Percentiles rank a stretch among this genome's conserved stretches.
Conservation (phyloP, 2,113 vertebrate genomes). For the Phoxinus phoxinus region DNA sequence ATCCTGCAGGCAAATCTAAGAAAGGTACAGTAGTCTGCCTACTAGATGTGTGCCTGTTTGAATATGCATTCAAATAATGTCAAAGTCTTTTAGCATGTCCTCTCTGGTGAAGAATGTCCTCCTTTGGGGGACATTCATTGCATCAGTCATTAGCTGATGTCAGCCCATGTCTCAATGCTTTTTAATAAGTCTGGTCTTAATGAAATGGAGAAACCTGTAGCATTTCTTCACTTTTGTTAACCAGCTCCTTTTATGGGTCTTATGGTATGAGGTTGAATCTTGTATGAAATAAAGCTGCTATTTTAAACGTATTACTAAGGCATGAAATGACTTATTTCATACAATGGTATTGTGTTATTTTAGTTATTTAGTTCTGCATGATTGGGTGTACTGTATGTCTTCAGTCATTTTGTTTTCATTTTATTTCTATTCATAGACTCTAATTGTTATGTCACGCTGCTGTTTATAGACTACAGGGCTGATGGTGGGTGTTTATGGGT, state of each 20-base stretch:
- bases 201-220: neutral
- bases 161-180: neutral
- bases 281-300: slow-evolving; percentile 20
- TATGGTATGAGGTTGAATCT: neutral
- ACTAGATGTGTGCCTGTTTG: neutral
- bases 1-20: slow-evolving; percentile 51
- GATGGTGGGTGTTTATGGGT: neutral
- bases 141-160: neutral
- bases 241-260: neutral
- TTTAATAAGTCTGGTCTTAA: neutral
- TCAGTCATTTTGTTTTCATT: neutral
- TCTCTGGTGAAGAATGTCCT: slow-evolving; percentile 20
- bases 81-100: neutral
- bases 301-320: neutral
- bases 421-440: neutral
- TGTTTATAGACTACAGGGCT: neutral
- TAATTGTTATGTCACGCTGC: neutral
- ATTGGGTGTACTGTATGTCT: neutral
- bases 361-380: slow-evolving; percentile 4
- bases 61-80: neutral
- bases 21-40: slow-evolving; percentile 39
- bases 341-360: neutral
- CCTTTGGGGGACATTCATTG: neutral
- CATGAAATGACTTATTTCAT: neutral
- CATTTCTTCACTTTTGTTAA: neutral